A percentile compares a stretch with the other conserved stretches of the same genome.
Evolutionary conservation across 2,113 vertebrate genomes (phyloP).

Genomic region (Cyrtonyx montezumae): DNA sequence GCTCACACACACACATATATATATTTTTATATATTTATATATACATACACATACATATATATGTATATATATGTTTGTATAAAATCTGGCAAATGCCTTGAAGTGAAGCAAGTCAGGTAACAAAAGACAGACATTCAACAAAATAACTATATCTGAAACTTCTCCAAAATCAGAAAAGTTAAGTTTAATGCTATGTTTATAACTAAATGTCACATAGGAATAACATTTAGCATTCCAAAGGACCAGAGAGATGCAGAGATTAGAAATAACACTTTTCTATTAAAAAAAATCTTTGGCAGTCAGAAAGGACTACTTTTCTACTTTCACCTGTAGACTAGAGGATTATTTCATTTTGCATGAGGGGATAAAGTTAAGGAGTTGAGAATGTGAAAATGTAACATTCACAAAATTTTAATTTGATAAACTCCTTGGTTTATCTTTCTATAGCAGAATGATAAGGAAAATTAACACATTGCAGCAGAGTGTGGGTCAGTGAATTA

Average conservation of each 20-base stretch:
- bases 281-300: neutral
- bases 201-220: neutral
- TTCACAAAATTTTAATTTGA: conserved; percentile 3
- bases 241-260: neutral
- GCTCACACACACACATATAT: neutral
- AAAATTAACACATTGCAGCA: conserved; percentile 26
- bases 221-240: neutral
- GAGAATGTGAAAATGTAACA: neutral
- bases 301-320: neutral
- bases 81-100: neutral
- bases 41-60: neutral
- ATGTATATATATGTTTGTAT: neutral
- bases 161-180: neutral
- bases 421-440: conserved; percentile 39
- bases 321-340: neutral
- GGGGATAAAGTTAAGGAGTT: neutral
- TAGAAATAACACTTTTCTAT: neutral
- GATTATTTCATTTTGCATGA: neutral
- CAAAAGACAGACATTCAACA: neutral
- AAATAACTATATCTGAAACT: neutral
- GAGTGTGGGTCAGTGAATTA: neutral
- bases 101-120: neutral
- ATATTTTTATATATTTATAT: neutral
- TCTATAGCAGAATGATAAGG: neutral
- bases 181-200: neutral